Base-by-base conservation (phyloP, 2,113 vertebrate species). In the Hemichromis elongatus region DNA sequence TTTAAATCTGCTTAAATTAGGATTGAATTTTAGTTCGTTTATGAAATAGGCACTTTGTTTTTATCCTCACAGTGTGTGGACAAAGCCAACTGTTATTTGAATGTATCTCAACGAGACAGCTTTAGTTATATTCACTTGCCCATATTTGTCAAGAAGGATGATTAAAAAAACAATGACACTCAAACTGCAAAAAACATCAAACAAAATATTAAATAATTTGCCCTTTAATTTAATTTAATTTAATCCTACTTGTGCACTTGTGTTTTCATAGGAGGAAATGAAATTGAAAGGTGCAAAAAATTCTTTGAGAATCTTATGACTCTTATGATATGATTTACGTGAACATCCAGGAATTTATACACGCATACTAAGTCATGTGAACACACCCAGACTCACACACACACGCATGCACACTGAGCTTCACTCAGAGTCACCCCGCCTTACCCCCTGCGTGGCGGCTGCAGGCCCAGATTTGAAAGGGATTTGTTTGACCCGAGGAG, bases 391-490 rank as follows among this genome's bases (percentile, higher is more conserved):
- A 83, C 54, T 45, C 73, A 73, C 77, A 77, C 37, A 77, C 37
- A 42, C 80, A 80, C 30, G 10, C 83, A 81, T 50, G 40, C 66
- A 50, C 78, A 19, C 28, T 12, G 35, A 4, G 26, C 53, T 50
- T 28, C 8, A 4, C 54, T 57, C 59, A 40, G 33, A 42, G 52
- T 59, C 52, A 88, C 85, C 59, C 85, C 82, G 53, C 84, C 86
- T 90, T 70, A 90, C 93, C 93, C 93, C 91, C 89, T 81, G 91
- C 75, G 81, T 91, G 87, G 93, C 21, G 92, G 95, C 94, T 94
- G 92, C 89, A 90, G 92, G 92, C 91, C 87, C 92, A 93, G 93
- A 94, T 95, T 93, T 94, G 92, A 95, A 94, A 94, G 90, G 94
- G 95, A 95, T 95, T 95, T 95, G 92, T 93, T 92, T 91, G 90